Conservation (phyloP, 2,888 invertebrate genomes). For the Eumacrocentrus americanus region DNA sequence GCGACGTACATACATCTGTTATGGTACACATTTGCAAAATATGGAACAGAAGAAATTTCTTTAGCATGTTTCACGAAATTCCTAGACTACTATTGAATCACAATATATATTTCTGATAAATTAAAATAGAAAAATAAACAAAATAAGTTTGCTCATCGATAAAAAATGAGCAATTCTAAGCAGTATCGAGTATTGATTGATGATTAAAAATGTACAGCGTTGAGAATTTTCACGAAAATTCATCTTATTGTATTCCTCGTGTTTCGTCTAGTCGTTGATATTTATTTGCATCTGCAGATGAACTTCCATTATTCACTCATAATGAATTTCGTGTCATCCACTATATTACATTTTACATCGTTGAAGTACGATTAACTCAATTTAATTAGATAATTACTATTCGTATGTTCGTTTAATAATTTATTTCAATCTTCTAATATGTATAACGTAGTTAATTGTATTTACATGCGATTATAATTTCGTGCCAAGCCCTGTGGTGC, state of each 20-base stretch:
- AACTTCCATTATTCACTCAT: slow-evolving; percentile 20
- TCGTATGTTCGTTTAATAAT: slow-evolving; percentile 17
- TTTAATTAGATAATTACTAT: background rate
- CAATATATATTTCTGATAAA: slow-evolving; percentile 15
- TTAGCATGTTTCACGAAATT: slow-evolving; percentile 23
- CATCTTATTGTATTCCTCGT: background rate
- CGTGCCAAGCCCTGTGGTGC: slow-evolving; percentile 21
- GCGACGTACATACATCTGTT: slow-evolving; percentile 31
- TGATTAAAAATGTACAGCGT: background rate
- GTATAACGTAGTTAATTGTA: slow-evolving; percentile 26
- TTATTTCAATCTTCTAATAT: slow-evolving; percentile 31
- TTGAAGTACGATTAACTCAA: slow-evolving; percentile 42
- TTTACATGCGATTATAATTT: slow-evolving; percentile 25
- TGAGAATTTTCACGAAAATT: background rate
- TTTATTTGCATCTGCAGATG: too few species aligned
- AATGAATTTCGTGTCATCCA: slow-evolving; percentile 22
- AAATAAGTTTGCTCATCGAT: too few species aligned
- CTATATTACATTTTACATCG: slow-evolving; percentile 46
- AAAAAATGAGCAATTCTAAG: background rate
- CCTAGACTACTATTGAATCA: slow-evolving; percentile 27
- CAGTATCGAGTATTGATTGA: background rate
- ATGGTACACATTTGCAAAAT: slow-evolving; percentile 50
- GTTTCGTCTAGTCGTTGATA: background rate
- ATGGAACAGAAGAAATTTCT: slow-evolving; percentile 37
- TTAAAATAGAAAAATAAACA: too few species aligned